Conservation (phyloP, 1,140 invertebrate genomes). For the Scaptomyza graminum region DNA sequence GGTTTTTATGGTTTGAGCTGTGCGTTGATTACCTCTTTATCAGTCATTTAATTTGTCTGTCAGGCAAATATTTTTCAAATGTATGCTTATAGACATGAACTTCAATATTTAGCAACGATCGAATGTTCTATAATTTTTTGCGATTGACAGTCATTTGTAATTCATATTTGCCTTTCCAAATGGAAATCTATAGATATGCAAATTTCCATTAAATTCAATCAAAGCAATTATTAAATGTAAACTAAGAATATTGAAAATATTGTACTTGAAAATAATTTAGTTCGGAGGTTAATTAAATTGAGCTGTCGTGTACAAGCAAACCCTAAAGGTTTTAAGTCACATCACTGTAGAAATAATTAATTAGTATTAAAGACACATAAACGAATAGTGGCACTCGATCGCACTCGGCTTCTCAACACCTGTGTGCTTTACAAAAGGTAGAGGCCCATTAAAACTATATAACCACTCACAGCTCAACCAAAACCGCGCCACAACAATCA, state of each 20-base stretch:
- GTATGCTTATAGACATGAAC: too few species aligned
- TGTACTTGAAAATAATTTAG: constrained; percentile 20
- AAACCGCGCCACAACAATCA: constrained; percentile 25
- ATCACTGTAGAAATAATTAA: too few species aligned
- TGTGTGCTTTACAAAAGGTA: too few species aligned
- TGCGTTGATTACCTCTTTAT: too few species aligned
- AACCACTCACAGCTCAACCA: not conserved
- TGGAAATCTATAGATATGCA: constrained; percentile 49
- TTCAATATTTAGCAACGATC: too few species aligned
- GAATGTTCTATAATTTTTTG: not conserved
- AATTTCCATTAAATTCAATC: constrained; percentile 73
- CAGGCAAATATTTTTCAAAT: too few species aligned
- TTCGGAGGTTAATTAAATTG: constrained; percentile 65
- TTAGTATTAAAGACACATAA: not conserved
- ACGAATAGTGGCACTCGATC: too few species aligned
- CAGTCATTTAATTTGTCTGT: too few species aligned
- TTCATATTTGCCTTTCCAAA: constrained; percentile 14
- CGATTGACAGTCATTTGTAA: not conserved
- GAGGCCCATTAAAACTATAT: not conserved
- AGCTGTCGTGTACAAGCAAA: constrained; percentile 25
- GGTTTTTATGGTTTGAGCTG: too few species aligned
- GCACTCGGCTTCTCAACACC: too few species aligned
- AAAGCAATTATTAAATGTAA: constrained; percentile 27
- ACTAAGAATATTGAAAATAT: constrained; percentile 9
- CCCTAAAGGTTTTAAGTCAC: not conserved